Percentiles rank a stretch among this genome's conserved stretches.
Evolutionary conservation across 2,797 vertebrate species (phyloP).

Genomic region (Adrianichthys oophorus): DNA sequence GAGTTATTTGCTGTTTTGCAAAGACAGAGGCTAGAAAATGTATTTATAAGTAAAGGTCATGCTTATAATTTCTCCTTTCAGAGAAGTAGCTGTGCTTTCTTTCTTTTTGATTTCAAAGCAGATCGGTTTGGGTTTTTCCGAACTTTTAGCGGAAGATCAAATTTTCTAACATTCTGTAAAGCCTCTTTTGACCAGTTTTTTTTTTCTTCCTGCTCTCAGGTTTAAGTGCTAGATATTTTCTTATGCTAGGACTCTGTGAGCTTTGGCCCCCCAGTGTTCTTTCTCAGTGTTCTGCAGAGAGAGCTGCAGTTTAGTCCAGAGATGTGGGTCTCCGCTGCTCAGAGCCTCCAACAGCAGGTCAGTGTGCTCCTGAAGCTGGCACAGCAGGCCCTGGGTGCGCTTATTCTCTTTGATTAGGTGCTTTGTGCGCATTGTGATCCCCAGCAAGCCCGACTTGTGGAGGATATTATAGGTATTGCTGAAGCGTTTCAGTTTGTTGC

Average conservation of each 20-base stretch:
- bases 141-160: background rate
- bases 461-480: constrained; percentile 92
- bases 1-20: constrained; percentile 42
- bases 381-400: constrained; percentile 86
- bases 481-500: constrained; percentile 85
- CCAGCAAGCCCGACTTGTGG: constrained; percentile 85
- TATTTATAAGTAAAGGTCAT: constrained; percentile 60
- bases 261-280: constrained; percentile 38
- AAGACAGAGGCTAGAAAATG: constrained; percentile 41
- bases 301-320: constrained; percentile 87
- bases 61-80: constrained; percentile 46
- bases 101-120: constrained; percentile 28
- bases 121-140: constrained; percentile 13
- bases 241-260: constrained; percentile 27
- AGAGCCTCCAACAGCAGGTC: constrained; percentile 87
- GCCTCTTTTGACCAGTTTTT: constrained; percentile 1
- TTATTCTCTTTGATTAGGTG: constrained; percentile 91
- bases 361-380: constrained; percentile 87
- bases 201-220: constrained; percentile 4
- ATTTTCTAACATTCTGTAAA: constrained; percentile 19
- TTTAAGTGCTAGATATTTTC: constrained; percentile 23
- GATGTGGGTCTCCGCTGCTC: constrained; percentile 82
- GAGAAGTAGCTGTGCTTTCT: constrained; percentile 33
- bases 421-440: constrained; percentile 92
- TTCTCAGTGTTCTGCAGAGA: constrained; percentile 72